Evolutionary conservation across 2,113 vertebrate genomes (phyloP).

Genomic region (Macroglossus sobrinus): DNA sequence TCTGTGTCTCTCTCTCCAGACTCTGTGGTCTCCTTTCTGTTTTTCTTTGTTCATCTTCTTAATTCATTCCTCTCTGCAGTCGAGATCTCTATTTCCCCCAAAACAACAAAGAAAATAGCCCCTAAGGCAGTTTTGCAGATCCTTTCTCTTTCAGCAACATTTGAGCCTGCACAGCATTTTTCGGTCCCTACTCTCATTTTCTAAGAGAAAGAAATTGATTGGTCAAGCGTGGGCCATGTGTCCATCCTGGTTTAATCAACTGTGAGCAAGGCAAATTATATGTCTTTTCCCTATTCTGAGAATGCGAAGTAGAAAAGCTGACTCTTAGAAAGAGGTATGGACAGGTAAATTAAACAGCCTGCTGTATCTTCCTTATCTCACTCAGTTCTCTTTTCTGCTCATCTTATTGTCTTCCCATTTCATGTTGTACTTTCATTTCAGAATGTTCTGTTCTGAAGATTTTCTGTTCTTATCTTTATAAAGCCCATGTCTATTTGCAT

Average conservation of each 20-base stretch:
- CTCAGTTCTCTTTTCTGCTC: not conserved
- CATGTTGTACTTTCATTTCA: not conserved
- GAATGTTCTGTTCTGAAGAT: constrained; percentile 6
- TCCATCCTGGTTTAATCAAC: not conserved
- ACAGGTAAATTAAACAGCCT: not conserved
- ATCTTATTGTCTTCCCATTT: not conserved
- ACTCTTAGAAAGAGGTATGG: not conserved
- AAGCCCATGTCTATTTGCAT: not conserved
- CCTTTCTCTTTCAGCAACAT: not conserved
- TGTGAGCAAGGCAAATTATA: not conserved
- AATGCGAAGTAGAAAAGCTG: not conserved
- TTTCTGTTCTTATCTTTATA: constrained; percentile 1
- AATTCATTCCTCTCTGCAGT: not conserved
- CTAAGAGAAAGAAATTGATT: not conserved
- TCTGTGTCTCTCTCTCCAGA: constrained; percentile 2
- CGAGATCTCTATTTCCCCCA: not conserved
- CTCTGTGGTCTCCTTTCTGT: not conserved
- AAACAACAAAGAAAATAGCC: not conserved
- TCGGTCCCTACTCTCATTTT: not conserved
- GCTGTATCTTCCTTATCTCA: not conserved
- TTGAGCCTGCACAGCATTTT: not conserved
- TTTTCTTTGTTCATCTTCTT: constrained; percentile 28
- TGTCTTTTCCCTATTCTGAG: not conserved
- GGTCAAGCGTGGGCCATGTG: not conserved
- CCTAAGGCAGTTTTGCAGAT: not conserved